A percentile compares a stretch with the other conserved stretches of the same genome.
Evolutionary conservation across 2,888 invertebrate species (phyloP).

Genomic region (Odontocolon sp.): DNA sequence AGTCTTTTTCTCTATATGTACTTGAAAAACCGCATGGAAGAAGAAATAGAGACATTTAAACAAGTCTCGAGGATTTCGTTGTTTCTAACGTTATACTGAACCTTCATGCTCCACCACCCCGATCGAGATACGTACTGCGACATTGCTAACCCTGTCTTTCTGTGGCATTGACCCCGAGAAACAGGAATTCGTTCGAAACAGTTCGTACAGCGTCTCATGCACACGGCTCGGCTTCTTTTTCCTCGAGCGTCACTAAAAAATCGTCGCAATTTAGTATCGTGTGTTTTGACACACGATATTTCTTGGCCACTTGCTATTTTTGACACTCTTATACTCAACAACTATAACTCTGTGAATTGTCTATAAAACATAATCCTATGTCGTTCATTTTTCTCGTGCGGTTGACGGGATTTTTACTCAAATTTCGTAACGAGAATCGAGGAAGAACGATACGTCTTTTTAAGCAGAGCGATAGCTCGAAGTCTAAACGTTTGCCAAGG

Average conservation of each 20-base stretch:
- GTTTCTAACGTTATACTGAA: neutral
- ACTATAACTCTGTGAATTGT: neutral
- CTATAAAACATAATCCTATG: neutral
- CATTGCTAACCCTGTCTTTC: neutral
- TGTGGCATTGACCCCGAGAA: neutral
- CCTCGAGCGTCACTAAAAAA: neutral
- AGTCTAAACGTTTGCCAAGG: constrained; percentile 42
- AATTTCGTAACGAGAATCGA: constrained; percentile 1
- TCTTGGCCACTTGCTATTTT: neutral
- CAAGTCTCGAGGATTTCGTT: neutral
- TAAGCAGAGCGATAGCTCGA: constrained; percentile 15
- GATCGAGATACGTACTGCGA: neutral
- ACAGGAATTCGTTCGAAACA: neutral
- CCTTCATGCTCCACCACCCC: neutral
- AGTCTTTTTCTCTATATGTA: neutral
- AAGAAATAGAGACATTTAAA: neutral
- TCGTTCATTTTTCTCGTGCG: neutral
- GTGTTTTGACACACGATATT: neutral
- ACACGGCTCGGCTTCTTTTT: neutral
- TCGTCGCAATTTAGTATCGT: neutral
- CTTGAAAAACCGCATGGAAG: neutral
- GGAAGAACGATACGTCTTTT: neutral
- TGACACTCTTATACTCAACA: neutral
- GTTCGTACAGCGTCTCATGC: neutral
- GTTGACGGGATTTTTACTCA: neutral